A percentile compares a stretch with the other conserved stretches of the same genome.
Evolutionary conservation across 2,888 invertebrate species (phyloP).

Genomic region (Sinotaia quadrata): DNA sequence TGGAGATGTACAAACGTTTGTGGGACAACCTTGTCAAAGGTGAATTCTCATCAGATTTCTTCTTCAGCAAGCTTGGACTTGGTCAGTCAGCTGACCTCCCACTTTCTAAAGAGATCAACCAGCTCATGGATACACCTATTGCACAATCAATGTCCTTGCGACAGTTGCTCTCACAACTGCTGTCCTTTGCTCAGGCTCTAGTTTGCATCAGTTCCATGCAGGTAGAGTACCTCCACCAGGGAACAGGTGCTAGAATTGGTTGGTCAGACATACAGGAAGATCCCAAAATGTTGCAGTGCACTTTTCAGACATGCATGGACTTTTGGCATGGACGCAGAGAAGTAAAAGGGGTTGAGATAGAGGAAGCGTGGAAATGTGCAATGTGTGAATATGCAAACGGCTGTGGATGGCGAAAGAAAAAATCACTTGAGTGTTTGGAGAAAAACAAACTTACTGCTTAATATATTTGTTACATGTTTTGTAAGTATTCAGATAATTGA

Average conservation of each 20-base stretch:
- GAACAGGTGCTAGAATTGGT: constrained; percentile 48
- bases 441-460: no score
- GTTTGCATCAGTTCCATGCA: constrained; percentile 54
- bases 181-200: constrained; percentile 44
- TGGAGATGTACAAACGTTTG: constrained; percentile 18
- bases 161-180: constrained; percentile 1
- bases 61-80: constrained; percentile 14
- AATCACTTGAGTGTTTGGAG: background rate
- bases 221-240: constrained; percentile 66
- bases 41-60: background rate
- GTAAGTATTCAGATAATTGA: no score
- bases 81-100: background rate
- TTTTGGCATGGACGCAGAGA: constrained; percentile 63
- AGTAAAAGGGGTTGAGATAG: constrained; percentile 64
- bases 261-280: constrained; percentile 47
- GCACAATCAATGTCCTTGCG: background rate
- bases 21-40: constrained; percentile 29
- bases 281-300: constrained; percentile 44
- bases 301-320: constrained; percentile 42
- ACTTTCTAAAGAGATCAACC: constrained; percentile 1
- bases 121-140: background rate
- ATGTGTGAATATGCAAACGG: constrained; percentile 62
- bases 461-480: no score
- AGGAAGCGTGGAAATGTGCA: constrained; percentile 70
- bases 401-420: constrained; percentile 62